Evolutionary conservation across 2,113 vertebrate species (phyloP).

Genomic region (Syngnathoides biaculeatus): DNA sequence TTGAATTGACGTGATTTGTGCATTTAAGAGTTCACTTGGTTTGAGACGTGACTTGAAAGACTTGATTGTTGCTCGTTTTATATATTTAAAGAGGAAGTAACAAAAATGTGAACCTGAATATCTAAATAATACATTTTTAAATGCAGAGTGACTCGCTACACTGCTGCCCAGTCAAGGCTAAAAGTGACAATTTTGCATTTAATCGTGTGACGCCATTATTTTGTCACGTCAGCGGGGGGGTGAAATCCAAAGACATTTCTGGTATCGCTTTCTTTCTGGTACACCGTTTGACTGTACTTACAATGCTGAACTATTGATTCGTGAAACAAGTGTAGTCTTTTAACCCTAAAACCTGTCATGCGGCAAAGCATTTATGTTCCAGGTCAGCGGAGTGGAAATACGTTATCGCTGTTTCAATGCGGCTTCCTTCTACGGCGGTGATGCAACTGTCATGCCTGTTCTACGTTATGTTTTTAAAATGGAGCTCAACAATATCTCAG

Average conservation of each 20-base stretch:
- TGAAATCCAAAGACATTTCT: not conserved
- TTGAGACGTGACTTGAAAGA: no score
- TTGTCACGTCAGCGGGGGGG: no score
- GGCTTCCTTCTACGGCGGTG: not conserved
- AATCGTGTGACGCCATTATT: no score
- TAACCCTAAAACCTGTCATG: slow-evolving; percentile 3
- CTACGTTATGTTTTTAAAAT: not conserved
- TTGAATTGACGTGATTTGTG: no score
- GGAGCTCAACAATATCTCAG: slow-evolving; percentile 6
- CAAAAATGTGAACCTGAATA: no score
- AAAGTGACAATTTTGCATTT: no score
- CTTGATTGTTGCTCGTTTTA: no score
- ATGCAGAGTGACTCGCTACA: no score
- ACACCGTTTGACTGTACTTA: not conserved
- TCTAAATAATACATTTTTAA: no score
- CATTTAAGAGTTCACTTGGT: no score
- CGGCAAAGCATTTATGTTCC: not conserved
- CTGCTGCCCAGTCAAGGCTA: no score
- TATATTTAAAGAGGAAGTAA: no score
- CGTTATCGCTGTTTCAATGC: not conserved
- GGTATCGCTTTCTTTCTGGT: not conserved
- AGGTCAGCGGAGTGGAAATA: slow-evolving; percentile 4
- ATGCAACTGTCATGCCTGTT: not conserved
- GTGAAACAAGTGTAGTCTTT: not conserved
- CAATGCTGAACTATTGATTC: slow-evolving; percentile 11